Conservation (phyloP, 2,797 vertebrate species). For the Hephaestus fuliginosus region DNA sequence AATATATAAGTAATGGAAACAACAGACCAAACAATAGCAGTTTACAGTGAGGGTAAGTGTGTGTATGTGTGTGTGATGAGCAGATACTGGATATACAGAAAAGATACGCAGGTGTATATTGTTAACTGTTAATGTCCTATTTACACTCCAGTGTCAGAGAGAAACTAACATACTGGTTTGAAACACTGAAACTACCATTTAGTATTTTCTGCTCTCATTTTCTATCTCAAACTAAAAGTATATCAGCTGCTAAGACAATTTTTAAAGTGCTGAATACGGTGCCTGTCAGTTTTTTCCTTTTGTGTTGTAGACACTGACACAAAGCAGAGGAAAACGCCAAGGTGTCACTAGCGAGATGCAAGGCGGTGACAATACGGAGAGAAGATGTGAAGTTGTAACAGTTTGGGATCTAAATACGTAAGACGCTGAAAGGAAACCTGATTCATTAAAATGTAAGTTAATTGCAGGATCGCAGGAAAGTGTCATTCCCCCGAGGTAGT, state of each 20-base stretch:
- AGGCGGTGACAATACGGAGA: slow-evolving; percentile 19
- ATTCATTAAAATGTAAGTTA: slow-evolving; percentile 38
- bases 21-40: not conserved
- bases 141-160: not conserved
- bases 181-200: not conserved
- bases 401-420: slow-evolving; percentile 34
- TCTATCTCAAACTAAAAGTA: not conserved
- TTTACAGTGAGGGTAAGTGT: not conserved
- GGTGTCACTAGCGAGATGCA: slow-evolving; percentile 21
- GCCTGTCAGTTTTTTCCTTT: not conserved
- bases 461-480: slow-evolving; percentile 29
- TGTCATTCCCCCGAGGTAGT: slow-evolving; percentile 18
- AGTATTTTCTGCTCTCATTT: not conserved
- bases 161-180: not conserved
- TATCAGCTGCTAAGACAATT: not conserved
- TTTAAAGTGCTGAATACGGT: slow-evolving; percentile 7
- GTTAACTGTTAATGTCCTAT: not conserved
- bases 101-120: not conserved
- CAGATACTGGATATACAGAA: not conserved
- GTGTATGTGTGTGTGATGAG: not conserved
- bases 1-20: not conserved
- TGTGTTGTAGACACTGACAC: slow-evolving; percentile 4
- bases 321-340: slow-evolving; percentile 38
- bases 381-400: slow-evolving; percentile 48
- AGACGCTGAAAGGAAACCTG: slow-evolving; percentile 31